These are phyloP conservation scores for Leptopterna dolabrata DNA, from an alignment of 2,888 invertebrate species.

Conservation along the genomic window DNA sequence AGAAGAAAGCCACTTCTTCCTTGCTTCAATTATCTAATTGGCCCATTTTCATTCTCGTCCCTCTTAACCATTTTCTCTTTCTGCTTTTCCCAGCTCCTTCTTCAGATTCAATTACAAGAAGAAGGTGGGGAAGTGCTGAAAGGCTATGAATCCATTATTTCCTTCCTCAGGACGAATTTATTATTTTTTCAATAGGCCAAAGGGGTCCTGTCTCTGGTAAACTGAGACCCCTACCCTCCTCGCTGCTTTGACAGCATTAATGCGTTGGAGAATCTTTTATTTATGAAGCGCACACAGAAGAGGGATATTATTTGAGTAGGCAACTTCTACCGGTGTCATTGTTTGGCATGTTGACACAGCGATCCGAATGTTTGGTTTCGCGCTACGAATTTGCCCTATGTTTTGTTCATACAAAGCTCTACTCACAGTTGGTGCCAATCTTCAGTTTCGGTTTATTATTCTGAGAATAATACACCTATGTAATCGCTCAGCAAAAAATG, in stretches of 20 bases:
- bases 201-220: not conserved
- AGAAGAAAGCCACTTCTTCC: slow-evolving; percentile 37
- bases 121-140: not conserved
- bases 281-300: not conserved
- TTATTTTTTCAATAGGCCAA: not conserved
- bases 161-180: not conserved
- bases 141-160: slow-evolving; percentile 39
- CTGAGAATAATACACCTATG: too few species aligned
- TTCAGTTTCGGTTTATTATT: too few species aligned
- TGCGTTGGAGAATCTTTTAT: not conserved
- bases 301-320: not conserved
- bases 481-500: too few species aligned
- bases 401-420: too few species aligned
- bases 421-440: too few species aligned
- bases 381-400: too few species aligned
- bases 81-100: slow-evolving; percentile 4
- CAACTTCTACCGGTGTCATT: not conserved
- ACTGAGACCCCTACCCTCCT: not conserved
- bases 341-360: not conserved
- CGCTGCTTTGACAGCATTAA: not conserved
- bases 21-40: slow-evolving; percentile 48
- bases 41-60: slow-evolving; percentile 44
- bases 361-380: not conserved
- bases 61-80: slow-evolving; percentile 36
- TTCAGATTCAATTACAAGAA: slow-evolving; percentile 36